Evolutionary conservation across 2,888 invertebrate species (phyloP).

Genomic region (Phaonia tiefii): DNA sequence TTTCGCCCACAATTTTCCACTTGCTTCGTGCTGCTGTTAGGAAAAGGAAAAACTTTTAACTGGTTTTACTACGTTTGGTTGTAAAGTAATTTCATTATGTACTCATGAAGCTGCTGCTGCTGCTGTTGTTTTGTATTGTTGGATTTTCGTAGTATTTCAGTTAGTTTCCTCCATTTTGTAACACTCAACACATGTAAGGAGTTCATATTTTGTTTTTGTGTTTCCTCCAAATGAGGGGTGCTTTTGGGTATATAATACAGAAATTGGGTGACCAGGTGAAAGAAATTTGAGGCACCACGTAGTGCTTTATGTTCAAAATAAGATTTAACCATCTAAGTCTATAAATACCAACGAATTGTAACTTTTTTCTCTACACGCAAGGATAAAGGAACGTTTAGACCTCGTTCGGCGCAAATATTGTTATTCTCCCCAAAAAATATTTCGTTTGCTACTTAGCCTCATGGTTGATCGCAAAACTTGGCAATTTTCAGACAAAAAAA

Average conservation of each 20-base stretch:
- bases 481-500: no score
- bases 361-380: no score
- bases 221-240: constrained; percentile 20
- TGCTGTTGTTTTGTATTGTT: constrained; percentile 18
- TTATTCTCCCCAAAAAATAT: no score
- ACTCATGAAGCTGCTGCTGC: not conserved
- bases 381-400: no score
- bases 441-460: no score
- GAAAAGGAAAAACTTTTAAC: constrained; percentile 52
- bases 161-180: constrained; percentile 60
- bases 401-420: no score
- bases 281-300: no score
- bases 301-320: no score
- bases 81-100: constrained; percentile 19
- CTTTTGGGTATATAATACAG: not conserved
- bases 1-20: not conserved
- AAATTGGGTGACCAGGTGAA: constrained; percentile 8
- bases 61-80: constrained; percentile 27
- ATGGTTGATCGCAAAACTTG: no score
- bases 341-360: no score
- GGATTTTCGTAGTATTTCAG: constrained; percentile 17
- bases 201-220: constrained; percentile 21
- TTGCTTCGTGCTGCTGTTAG: not conserved
- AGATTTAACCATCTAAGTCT: no score
- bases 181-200: constrained; percentile 48